Conservation (phyloP, 2,797 vertebrate species). For the Toxotes lorentzi region DNA sequence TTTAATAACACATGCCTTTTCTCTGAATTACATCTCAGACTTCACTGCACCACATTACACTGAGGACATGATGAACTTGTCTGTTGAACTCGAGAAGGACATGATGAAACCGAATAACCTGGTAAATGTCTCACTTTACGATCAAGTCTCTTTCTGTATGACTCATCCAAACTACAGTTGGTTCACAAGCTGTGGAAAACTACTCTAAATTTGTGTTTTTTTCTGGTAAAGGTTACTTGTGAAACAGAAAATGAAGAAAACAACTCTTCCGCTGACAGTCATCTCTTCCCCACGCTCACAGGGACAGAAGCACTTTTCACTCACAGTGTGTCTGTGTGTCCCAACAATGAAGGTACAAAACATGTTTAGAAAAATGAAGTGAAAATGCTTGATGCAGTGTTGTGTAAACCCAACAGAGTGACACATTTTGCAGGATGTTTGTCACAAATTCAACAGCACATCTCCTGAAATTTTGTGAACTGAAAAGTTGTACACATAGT, state of each 20-base stretch:
- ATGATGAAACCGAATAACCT: slow-evolving; percentile 71
- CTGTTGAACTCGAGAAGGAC: slow-evolving; percentile 75
- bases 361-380: neutral
- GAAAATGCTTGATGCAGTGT: neutral
- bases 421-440: neutral
- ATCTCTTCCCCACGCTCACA: slow-evolving; percentile 12
- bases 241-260: slow-evolving; percentile 76
- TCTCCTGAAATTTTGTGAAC: neutral
- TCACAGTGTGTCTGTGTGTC: slow-evolving; percentile 19
- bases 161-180: neutral
- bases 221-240: slow-evolving; percentile 77
- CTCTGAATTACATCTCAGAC: slow-evolving; percentile 37
- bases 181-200: neutral
- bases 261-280: slow-evolving; percentile 37
- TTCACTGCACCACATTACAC: slow-evolving; percentile 56
- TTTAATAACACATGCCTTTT: neutral
- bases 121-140: slow-evolving; percentile 73
- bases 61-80: slow-evolving; percentile 65
- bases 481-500: neutral
- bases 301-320: slow-evolving; percentile 2
- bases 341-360: slow-evolving; percentile 61
- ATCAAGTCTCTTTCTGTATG: neutral
- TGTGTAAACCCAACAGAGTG: neutral
- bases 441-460: neutral
- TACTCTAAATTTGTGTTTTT: neutral